Evolutionary conservation across 1,140 invertebrate species (phyloP), one percentile per base, ranked within the genome.

Genomic region (Scaptomyza hsui): DNA sequence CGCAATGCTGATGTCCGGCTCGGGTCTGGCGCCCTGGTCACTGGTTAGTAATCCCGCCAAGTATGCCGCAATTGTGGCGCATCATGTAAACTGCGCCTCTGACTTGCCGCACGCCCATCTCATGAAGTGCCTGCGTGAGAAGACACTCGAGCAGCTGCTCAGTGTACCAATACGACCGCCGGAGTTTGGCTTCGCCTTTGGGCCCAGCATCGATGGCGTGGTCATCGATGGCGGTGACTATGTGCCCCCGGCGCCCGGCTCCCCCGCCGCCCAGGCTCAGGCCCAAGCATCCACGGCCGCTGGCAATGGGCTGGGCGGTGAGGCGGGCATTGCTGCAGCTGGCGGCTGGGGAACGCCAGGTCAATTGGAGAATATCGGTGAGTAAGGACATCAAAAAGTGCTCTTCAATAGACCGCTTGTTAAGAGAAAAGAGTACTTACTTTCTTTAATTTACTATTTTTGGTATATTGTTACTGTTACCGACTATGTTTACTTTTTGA

Each of bases 1-100:
- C 75, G 97, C 97, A 4, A 95, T 99, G 57, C 93, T 99, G 19
- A 98, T 99, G 96, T 98, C 97, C 18, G 98, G 98, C 0, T 98
- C 98, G 13, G 98, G 98, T 0, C 93, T 99, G 29, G 97, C 97
- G 72, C 97, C 97, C 0, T 98, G 97, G 97, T 98, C 98, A 0
- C 92, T 98, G 63, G 96, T 97, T 49, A 94, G 96, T 74, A 96
- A 98, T 76, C 97, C 98, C 0, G 94, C 95, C 55, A 94, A 95
- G 82, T 98, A 98, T 86, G 96, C 97, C 0, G 94, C 95, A 41
- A 94, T 97, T 91, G 95, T 99, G 63, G 96, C 97, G 6, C 94
- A 94, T 74, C 95, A 96, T 75, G 95, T 97, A 13, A 97, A 98
- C 92, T 98, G 97, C 92, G 96, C 96, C 12, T 94, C 94, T 68